Percentiles rank a stretch among this genome's conserved stretches.
Conservation (phyloP, 92 coral and sea anemone genomes). For the Phenganax subtilis region DNA sequence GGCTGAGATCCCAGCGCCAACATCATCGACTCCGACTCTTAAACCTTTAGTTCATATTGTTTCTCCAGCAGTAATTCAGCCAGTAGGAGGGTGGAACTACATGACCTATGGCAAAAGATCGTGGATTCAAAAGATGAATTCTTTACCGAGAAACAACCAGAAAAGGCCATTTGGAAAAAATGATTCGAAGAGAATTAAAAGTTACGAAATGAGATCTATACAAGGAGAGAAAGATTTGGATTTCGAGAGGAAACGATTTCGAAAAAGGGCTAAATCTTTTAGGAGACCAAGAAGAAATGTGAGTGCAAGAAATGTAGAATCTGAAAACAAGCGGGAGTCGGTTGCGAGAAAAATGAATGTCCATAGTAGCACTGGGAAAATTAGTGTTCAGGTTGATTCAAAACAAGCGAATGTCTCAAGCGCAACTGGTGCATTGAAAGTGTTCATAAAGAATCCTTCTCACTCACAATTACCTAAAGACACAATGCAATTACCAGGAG, state of each 20-base stretch:
- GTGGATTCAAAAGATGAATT: not conserved
- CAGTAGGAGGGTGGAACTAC: constrained; percentile 35
- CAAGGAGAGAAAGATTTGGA: not conserved
- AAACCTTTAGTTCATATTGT: constrained; percentile 84
- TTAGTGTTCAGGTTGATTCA: constrained; percentile 72
- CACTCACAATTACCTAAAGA: not conserved
- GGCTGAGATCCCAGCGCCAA: constrained; percentile 77
- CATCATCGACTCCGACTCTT: constrained; percentile 51
- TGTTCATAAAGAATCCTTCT: constrained; percentile 58
- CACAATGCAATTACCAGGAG: not conserved
- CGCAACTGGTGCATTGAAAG: constrained; percentile 72
- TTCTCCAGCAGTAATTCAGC: constrained; percentile 25
- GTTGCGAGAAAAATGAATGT: constrained; percentile 47
- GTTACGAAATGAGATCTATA: not conserved
- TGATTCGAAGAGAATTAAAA: not conserved
- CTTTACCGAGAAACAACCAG: not conserved
- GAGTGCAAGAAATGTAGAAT: not conserved
- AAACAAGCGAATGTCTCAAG: constrained; percentile 65
- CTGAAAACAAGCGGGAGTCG: not conserved
- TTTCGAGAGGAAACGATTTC: not conserved
- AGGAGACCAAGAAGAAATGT: not conserved
- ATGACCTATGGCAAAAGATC: constrained; percentile 12
- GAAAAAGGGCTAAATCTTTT: not conserved
- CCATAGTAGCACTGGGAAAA: constrained; percentile 75
- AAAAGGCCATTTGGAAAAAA: not conserved